Evolutionary conservation across 1,140 invertebrate species (phyloP).

Genomic region (Drosophila orosa): DNA sequence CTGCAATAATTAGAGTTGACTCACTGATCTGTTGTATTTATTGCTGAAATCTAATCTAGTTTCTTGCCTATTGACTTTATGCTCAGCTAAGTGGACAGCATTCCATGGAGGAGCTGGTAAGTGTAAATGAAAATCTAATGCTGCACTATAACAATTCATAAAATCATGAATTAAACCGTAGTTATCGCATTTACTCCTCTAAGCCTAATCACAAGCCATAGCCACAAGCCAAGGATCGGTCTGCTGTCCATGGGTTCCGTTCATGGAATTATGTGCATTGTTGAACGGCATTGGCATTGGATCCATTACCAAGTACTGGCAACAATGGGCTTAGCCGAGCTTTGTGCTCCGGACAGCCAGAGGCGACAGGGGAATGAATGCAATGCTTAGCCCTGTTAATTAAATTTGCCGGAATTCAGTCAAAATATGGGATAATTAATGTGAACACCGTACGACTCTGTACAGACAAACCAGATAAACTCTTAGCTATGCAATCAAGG

Average conservation of each 20-base stretch:
- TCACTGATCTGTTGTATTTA: slow-evolving; percentile 15
- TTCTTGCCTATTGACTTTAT: slow-evolving; percentile 9
- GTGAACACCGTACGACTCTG: background rate
- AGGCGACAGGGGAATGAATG: slow-evolving; percentile 6
- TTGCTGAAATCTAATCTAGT: slow-evolving; percentile 32
- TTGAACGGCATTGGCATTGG: slow-evolving; percentile 8
- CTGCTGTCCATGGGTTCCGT: background rate
- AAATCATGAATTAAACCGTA: slow-evolving; percentile 22
- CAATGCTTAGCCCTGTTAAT: slow-evolving; percentile 32
- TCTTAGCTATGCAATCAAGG: background rate
- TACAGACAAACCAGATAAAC: background rate
- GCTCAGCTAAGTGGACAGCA: slow-evolving; percentile 61
- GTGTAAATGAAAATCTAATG: slow-evolving; percentile 41
- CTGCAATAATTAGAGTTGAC: slow-evolving; percentile 5
- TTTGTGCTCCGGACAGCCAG: background rate
- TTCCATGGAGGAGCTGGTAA: slow-evolving; percentile 70
- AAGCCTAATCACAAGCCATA: slow-evolving; percentile 12
- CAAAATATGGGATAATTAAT: slow-evolving; percentile 37
- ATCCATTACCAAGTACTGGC: slow-evolving; percentile 14
- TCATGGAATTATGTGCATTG: slow-evolving; percentile 31
- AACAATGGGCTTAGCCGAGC: slow-evolving; percentile 16
- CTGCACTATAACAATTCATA: slow-evolving; percentile 3
- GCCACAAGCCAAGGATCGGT: slow-evolving; percentile 2
- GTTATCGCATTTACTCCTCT: slow-evolving; percentile 32
- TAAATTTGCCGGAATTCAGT: slow-evolving; percentile 22